Base-by-base conservation (phyloP, 2,113 vertebrate genomes). In the Uria aalge region DNA sequence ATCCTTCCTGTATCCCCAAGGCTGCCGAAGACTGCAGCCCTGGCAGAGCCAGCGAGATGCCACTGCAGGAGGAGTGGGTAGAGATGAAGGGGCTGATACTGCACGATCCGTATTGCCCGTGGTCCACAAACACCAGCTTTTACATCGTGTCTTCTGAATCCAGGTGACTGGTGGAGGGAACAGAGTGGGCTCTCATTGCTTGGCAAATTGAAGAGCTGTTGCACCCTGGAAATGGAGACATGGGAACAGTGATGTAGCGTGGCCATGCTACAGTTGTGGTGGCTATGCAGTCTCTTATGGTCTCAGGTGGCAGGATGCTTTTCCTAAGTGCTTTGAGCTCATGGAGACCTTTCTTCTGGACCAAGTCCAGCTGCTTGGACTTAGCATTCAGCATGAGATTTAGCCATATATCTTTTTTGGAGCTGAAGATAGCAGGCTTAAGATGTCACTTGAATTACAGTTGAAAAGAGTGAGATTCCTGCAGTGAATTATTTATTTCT, bases 151-250 rank as follows among this genome's bases (percentile, higher is more conserved):
- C 52, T 22, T 41, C 73, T 8, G 18, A 71, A 71, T 81, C 32
- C 12, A 0, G 1, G 1, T 55, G n/a, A 2, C 24, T 19, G n/a
- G 22, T 2, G 5, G 69, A 38, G 41, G 50, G 53, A 77, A 15
- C 18, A 63, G 75, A 75, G 41, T 9, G 30, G 34, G 5, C 11
- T 12, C 17, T 67, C 29, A 4, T n/a, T 8, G 4, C 38, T 52
- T 88, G 43, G 15, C 24, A 30, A 29, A 16, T 9, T 64, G 43
- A 79, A 59, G 41, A 62, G 47, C 36, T 92, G 9, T 55, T 78
- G 60, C 8, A 19, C 24, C 5, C 17, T 68, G 45, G 63, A 53
- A 64, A 36, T 3, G 22, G 50, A 81, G 89, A 26, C 9, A 4
- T 52, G 22, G 18, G 34, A 79, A 23, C 57, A 86, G 26, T 3